Conservation (phyloP, 2,113 vertebrate species). For the Orycteropus afer region DNA sequence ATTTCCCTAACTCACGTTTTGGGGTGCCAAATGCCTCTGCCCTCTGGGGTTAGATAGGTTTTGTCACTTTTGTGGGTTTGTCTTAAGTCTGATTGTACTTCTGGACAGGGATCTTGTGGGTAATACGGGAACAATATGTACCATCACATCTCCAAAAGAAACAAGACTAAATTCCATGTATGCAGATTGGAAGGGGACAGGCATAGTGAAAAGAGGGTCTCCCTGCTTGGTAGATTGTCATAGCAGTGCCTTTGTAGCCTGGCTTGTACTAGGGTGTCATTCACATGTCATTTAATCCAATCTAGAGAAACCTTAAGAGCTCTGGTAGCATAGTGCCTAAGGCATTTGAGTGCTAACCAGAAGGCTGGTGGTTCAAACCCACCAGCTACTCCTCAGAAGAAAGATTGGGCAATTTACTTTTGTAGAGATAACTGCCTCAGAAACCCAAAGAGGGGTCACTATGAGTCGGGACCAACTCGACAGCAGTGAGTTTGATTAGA, state of each 20-base stretch:
- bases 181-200: slow-evolving; percentile 68
- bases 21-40: not conserved
- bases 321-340: no score
- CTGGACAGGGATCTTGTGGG: slow-evolving; percentile 66
- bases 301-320: slow-evolving; percentile 49
- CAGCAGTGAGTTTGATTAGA: no score
- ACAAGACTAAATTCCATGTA: slow-evolving; percentile 73
- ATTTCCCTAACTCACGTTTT: not conserved
- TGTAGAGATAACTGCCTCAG: no score
- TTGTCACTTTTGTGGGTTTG: slow-evolving; percentile 73
- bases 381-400: no score
- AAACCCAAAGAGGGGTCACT: no score
- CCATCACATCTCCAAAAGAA: slow-evolving; percentile 72
- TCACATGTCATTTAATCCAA: not conserved
- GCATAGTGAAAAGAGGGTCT: slow-evolving; percentile 60
- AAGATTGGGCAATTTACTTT: no score
- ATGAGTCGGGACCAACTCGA: no score
- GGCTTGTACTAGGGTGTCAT: slow-evolving; percentile 46
- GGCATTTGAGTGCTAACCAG: no score
- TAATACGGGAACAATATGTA: slow-evolving; percentile 71
- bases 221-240: slow-evolving; percentile 32
- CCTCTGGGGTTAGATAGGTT: slow-evolving; percentile 31
- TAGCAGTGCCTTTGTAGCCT: not conserved
- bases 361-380: no score
- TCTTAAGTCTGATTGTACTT: slow-evolving; percentile 69